A percentile compares a stretch with the other conserved stretches of the same genome.
Conservation (phyloP, 2,888 invertebrate genomes). For the Drosophila niveifrons region DNA sequence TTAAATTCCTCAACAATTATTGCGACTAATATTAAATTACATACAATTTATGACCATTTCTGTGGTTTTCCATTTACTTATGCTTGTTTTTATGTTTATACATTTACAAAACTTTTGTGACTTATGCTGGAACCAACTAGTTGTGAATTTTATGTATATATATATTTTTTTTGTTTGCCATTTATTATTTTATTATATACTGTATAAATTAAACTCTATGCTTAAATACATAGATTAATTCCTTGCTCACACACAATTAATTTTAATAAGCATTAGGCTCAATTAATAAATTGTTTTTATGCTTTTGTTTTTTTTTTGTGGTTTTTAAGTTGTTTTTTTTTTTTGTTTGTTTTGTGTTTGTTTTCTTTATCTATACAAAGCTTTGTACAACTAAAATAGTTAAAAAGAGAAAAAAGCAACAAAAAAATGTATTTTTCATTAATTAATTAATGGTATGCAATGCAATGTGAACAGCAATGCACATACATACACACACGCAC, state of each 20-base stretch:
- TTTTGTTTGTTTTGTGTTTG: slow-evolving; percentile 46
- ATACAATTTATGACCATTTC: slow-evolving; percentile 58
- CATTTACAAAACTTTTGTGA: slow-evolving; percentile 36
- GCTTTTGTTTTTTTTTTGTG: slow-evolving; percentile 35
- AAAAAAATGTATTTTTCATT: slow-evolving; percentile 59
- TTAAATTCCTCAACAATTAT: slow-evolving; percentile 69
- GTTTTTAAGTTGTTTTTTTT: slow-evolving; percentile 42
- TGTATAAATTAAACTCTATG: slow-evolving; percentile 68
- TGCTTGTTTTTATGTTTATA: slow-evolving; percentile 18
- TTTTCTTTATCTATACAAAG: slow-evolving; percentile 66
- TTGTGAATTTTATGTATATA: slow-evolving; percentile 16
- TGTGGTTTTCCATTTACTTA: slow-evolving; percentile 35
- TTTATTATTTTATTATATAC: slow-evolving; percentile 37
- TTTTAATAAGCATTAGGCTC: slow-evolving; percentile 65
- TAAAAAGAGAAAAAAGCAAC: slow-evolving; percentile 77
- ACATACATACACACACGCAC: slow-evolving; percentile 23
- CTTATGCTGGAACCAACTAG: slow-evolving; percentile 39
- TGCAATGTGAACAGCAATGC: slow-evolving; percentile 35
- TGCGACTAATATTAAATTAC: slow-evolving; percentile 77
- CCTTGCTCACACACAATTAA: slow-evolving; percentile 67
- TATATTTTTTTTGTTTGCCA: slow-evolving; percentile 22
- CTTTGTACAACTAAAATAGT: slow-evolving; percentile 83
- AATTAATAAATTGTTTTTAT: slow-evolving; percentile 62
- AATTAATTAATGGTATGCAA: slow-evolving; percentile 35
- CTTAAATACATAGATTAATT: slow-evolving; percentile 79